Base-by-base conservation (phyloP, 2,797 vertebrate species). In the Cynodonichthys magdalenae region DNA sequence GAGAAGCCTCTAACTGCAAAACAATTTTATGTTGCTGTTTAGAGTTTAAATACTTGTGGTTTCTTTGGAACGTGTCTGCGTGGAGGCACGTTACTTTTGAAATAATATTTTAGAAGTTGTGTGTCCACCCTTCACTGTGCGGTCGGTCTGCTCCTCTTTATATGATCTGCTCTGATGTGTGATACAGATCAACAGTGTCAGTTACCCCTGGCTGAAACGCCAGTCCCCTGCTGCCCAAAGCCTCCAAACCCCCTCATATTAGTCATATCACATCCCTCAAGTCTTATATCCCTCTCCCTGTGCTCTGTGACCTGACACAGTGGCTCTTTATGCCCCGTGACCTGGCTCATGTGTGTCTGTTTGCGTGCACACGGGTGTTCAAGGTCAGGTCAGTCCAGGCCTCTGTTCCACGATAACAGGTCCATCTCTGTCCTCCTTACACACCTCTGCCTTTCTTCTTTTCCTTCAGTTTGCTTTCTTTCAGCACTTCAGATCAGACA, bases 171-270 rank as follows among this genome's bases (percentile, higher is more conserved):
- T 87, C 66, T 87, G 85, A 83, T 89, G 87, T 85, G 83, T 91
- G 88, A 91, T 92, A 89, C 82, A 91, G 88, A 91, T 90, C 89
- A 90, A 82, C 92, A 91, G 85, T 89, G 89, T 92, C 89, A 92
- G 87, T 90, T 90, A 89, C 89, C 89, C 81, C 86, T 72, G 89
- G 90, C 90, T 87, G 82, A 84, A 87, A 88, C 62, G 81, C 78
- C 86, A 79, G 69, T 74, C 59, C 86, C 86, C 86, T 63, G 28
- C 65, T 59, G 56, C 65, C 42, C 71, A 86, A 90, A 90, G 83
- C 86, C 82, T 34, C 67, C 82, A 77, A 91, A 83, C 87, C 88
- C 46, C 92, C 93, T 95, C 92, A 92, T 94, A 87, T 91, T 92
- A 91, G 88, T 90, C 89, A 90, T 91, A 90, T 91, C 88, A 84